Conservation (phyloP, 2,113 vertebrate genomes). For the Pseudois nayaur region DNA sequence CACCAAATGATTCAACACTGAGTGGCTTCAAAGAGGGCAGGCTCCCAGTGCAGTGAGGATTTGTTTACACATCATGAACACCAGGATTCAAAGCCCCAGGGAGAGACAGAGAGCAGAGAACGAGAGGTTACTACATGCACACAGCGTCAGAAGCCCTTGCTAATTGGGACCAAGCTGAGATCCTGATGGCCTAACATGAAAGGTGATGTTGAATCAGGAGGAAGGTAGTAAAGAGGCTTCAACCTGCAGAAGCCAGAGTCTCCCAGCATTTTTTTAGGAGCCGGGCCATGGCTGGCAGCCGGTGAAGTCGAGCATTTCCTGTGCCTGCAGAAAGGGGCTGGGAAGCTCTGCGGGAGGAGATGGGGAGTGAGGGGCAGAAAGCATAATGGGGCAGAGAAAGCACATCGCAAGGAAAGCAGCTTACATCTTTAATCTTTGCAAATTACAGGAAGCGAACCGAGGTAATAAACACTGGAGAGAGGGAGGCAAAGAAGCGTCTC, state of each 20-base stretch:
- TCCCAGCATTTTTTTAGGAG: neutral
- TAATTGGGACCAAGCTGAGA: neutral
- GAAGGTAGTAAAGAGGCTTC: neutral
- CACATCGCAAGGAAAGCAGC: slow-evolving; percentile 42
- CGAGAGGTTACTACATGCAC: neutral
- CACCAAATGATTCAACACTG: neutral
- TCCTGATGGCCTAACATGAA: neutral
- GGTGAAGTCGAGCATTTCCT: neutral
- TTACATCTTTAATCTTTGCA: slow-evolving; percentile 69
- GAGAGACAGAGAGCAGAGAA: neutral
- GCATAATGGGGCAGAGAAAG: slow-evolving; percentile 33
- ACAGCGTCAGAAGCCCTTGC: neutral
- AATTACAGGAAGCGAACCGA: slow-evolving; percentile 54
- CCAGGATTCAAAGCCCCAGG: neutral
- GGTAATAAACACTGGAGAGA: slow-evolving; percentile 37
- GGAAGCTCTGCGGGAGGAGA: neutral
- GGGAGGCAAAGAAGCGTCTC: neutral
- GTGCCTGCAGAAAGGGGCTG: neutral
- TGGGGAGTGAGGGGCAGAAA: neutral
- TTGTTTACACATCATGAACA: slow-evolving; percentile 2
- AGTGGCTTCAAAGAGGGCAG: neutral
- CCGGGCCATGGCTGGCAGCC: fast-evolving
- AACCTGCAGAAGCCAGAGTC: neutral
- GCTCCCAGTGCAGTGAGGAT: neutral
- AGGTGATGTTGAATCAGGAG: neutral